Conservation (phyloP, 2,888 invertebrate genomes). For the Drosophila picticornis region DNA sequence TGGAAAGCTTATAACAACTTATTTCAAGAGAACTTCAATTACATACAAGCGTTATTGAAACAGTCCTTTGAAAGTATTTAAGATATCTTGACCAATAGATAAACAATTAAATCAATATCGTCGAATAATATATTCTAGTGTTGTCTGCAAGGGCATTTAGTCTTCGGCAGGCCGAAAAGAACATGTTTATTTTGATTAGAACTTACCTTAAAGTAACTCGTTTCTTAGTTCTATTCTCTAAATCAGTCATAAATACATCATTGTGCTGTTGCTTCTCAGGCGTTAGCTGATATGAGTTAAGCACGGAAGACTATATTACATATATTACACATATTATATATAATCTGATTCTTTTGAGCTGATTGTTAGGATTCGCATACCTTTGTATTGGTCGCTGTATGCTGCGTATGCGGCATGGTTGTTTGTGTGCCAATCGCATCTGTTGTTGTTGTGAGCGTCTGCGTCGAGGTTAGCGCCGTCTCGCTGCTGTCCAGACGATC, state of each 20-base stretch:
- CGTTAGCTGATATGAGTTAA: conserved; percentile 81
- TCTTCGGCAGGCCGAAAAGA: not conserved
- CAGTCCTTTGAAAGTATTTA: not conserved
- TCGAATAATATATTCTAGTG: not conserved
- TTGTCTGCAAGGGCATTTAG: conserved; percentile 9
- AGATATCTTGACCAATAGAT: not conserved
- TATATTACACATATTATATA: conserved; percentile 1
- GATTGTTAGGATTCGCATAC: conserved; percentile 28
- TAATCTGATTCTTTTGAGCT: not conserved
- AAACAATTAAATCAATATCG: not conserved
- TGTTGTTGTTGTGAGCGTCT: conserved; percentile 61
- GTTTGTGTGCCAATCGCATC: conserved; percentile 79
- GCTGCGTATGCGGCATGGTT: conserved; percentile 69
- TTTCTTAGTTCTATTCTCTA: conserved; percentile 93
- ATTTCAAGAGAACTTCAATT: not conserved
- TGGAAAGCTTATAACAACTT: not conserved
- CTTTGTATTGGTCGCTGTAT: conserved; percentile 81
- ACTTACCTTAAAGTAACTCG: conserved; percentile 92
- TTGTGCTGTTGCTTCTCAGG: conserved; percentile 80
- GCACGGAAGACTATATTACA: conserved; percentile 78
- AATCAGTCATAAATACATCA: conserved; percentile 87
- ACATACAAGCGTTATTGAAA: not conserved
- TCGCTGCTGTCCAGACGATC: conserved; percentile 54
- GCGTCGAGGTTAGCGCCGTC: conserved; percentile 67
- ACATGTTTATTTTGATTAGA: fast-evolving